Evolutionary conservation across 2,113 vertebrate genomes (phyloP), one percentile per base, ranked within the genome.

Genomic region (Oncorhynchus gorbuscha): DNA sequence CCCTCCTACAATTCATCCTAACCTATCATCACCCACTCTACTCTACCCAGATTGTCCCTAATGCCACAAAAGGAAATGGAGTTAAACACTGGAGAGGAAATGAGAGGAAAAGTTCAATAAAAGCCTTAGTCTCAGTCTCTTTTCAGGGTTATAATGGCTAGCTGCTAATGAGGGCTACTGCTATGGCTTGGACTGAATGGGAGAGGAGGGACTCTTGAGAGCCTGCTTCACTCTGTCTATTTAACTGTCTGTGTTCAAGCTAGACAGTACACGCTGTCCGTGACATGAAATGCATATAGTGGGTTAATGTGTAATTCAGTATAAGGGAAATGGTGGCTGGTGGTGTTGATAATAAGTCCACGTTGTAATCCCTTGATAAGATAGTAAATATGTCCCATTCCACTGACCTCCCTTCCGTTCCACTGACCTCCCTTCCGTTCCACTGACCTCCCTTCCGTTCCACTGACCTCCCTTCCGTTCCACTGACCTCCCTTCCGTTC

Each of bases 71-170:
- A 78, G 59, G 30, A 22, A 55, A 32, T 55, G 77, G 73, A 73
- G 35, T 80, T 77, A 58, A 79, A 79, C 80, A 79, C 81, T 87
- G 76, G 84, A 72, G 80, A 84, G 89, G 87, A 90, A 90, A 81
- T 88, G 81, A 83, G 83, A 84, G 82, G 85, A 89, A 81, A 80
- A 64, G 79, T 86, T 87, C 20, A 74, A 83, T 91, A 78, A 90
- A 90, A 89, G 85, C 80, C 79, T 58, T 69, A 72, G 65, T 51
- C 75, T 76, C 74, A 5, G 49, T 48, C 73, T 26, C 48, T 64
- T 48, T 80, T 69, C 16, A 76, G 73, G 51, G 48, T 32, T 28
- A 71, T 69, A 84, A 87, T 67, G 66, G 79, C 72, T 70, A 71
- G 68, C 20, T 72, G 79, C 76, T 81, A 83, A 87, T 85, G 83